These are phyloP conservation scores for Stenopsyche tienmushanensis DNA, from an alignment of 1,140 invertebrate species.

Conservation along the genomic window DNA sequence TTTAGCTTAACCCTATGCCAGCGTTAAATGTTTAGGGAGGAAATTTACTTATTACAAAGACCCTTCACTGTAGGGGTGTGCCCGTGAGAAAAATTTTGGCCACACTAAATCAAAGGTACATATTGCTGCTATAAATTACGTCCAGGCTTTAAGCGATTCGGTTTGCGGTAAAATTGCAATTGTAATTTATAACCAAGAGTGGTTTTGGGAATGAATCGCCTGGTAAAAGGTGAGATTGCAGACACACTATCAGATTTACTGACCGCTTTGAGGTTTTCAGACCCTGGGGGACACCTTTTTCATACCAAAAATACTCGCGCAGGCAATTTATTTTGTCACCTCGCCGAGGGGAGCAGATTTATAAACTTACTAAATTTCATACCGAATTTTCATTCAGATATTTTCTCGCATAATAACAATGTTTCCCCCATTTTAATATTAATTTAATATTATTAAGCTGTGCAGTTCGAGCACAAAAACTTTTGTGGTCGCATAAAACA, in stretches of 20 bases:
- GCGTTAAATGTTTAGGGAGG: background rate
- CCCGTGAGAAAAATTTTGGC: constrained; percentile 9
- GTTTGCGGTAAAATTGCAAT: constrained; percentile 24
- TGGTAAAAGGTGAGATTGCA: constrained; percentile 1
- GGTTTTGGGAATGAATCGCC: background rate
- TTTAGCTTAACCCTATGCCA: background rate
- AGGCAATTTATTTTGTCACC: no score
- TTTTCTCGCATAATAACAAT: no score
- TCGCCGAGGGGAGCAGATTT: no score
- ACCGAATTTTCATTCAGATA: no score
- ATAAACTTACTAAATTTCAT: no score
- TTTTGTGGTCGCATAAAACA: no score
- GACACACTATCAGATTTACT: background rate
- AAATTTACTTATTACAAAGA: constrained; percentile 24
- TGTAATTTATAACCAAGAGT: constrained; percentile 12
- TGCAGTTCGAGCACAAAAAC: no score
- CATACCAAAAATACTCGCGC: no score
- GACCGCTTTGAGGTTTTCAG: no score
- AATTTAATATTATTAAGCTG: no score
- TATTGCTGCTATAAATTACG: constrained; percentile 27
- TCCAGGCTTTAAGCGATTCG: constrained; percentile 11
- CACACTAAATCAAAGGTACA: constrained; percentile 31
- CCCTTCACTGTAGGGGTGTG: constrained; percentile 1
- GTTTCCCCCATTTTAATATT: no score
- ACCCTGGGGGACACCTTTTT: no score